Evolutionary conservation across 2,888 invertebrate species (phyloP).

Genomic region (Parnassius mnemosyne): DNA sequence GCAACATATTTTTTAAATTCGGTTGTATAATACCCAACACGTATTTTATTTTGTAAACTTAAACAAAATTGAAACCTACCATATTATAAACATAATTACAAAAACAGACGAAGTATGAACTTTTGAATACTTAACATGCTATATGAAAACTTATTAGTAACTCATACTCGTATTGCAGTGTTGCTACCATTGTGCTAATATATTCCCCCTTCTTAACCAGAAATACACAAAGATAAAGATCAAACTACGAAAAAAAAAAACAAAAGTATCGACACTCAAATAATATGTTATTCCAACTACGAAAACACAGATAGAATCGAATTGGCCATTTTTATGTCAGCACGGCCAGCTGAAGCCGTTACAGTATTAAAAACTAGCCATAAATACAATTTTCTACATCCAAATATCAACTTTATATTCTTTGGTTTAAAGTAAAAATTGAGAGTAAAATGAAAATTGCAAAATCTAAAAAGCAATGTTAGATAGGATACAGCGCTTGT

Average conservation of each 20-base stretch:
- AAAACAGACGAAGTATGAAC: no score
- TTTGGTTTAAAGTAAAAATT: constrained; percentile 28
- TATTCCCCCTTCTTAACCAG: constrained; percentile 3
- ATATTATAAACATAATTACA: no score
- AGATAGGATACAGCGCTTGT: constrained; percentile 48
- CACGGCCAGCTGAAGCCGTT: constrained; percentile 34
- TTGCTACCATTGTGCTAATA: neutral
- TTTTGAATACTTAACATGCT: no score
- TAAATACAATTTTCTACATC: constrained; percentile 16
- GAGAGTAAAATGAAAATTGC: constrained; percentile 31
- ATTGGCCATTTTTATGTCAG: constrained; percentile 54
- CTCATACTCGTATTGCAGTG: neutral
- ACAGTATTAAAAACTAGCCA: constrained; percentile 21
- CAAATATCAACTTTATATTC: constrained; percentile 29
- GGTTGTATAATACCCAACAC: no score
- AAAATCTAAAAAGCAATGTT: constrained; percentile 39
- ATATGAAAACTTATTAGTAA: no score
- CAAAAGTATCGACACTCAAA: constrained; percentile 24
- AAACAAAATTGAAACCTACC: no score
- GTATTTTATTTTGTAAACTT: no score
- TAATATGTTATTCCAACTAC: constrained; percentile 33
- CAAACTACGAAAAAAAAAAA: constrained; percentile 15
- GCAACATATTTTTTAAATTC: no score
- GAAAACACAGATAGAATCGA: constrained; percentile 57
- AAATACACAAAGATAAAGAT: constrained; percentile 13